Evolutionary conservation across 2,797 vertebrate species (phyloP).

Genomic region (Megalops cyprinoides): DNA sequence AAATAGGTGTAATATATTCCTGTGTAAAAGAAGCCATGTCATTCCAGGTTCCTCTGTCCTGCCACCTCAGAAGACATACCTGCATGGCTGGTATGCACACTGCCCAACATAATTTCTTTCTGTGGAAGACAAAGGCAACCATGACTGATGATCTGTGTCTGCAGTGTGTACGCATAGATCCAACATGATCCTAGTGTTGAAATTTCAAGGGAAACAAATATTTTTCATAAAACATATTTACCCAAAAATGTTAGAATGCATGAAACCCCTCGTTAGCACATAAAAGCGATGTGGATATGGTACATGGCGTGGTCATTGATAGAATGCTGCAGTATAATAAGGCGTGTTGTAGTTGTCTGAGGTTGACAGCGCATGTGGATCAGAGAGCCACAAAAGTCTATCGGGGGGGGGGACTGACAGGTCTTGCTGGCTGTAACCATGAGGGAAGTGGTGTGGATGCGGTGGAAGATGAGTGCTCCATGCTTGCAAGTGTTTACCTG

Average conservation of each 20-base stretch:
- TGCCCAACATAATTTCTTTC: background rate
- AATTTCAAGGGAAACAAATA: no score
- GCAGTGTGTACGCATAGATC: no score
- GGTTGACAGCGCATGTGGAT: background rate
- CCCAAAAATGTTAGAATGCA: no score
- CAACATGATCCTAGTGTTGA: no score
- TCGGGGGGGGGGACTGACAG: background rate
- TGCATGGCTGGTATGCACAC: background rate
- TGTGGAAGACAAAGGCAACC: no score
- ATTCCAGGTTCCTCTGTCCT: background rate
- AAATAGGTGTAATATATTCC: slow-evolving; percentile 50
- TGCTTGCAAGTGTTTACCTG: slow-evolving; percentile 55
- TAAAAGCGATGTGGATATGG: background rate
- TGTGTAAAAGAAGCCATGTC: background rate
- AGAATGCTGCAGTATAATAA: background rate
- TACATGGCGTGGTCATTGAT: background rate
- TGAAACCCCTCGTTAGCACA: background rate
- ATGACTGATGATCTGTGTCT: no score
- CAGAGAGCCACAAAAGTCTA: background rate
- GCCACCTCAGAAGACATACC: background rate
- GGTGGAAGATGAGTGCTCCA: slow-evolving; percentile 24
- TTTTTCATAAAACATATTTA: no score
- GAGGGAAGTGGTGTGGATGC: background rate
- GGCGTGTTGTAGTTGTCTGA: background rate
- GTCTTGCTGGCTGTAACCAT: background rate